Percentiles rank a stretch among this genome's conserved stretches.
Evolutionary conservation across 1,140 invertebrate genomes (phyloP).

Genomic region (Listronotus oregonensis): DNA sequence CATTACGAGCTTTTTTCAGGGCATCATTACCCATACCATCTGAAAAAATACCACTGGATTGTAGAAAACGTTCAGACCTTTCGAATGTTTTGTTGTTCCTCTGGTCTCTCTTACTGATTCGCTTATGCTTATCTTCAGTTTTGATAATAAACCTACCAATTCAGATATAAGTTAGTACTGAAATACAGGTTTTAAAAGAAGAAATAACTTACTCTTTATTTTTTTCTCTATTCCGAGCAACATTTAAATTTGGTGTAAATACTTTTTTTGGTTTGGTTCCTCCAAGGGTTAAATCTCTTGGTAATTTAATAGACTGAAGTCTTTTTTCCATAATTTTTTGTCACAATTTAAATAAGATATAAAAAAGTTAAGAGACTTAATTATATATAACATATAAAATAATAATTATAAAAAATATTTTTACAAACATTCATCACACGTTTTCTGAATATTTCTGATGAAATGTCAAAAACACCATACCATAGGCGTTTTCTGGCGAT

Average conservation of each 20-base stretch:
- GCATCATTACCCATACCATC: slow-evolving; percentile 40
- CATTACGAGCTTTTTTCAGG: slow-evolving; percentile 9
- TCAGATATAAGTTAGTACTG: slow-evolving; percentile 4
- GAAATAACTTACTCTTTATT: slow-evolving; percentile 43
- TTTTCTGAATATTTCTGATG: no score
- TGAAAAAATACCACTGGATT: slow-evolving; percentile 46
- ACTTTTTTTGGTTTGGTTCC: slow-evolving; percentile 47
- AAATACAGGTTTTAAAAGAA: slow-evolving; percentile 3
- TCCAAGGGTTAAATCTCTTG: slow-evolving; percentile 48
- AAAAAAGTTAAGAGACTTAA: no score
- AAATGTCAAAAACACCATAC: no score
- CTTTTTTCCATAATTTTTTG: slow-evolving; percentile 22
- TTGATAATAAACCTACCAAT: slow-evolving; percentile 32
- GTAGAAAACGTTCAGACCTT: slow-evolving; percentile 33
- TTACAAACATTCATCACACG: no score
- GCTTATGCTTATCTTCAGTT: slow-evolving; percentile 29
- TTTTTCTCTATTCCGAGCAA: slow-evolving; percentile 46
- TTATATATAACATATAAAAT: no score
- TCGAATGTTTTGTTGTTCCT: slow-evolving; percentile 33
- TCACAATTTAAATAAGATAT: no score
- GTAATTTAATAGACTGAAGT: slow-evolving; percentile 45
- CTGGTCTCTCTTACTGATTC: slow-evolving; percentile 27
- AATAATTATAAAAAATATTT: no score
- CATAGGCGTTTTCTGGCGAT: no score
- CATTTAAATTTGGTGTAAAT: slow-evolving; percentile 49